Base-by-base conservation (phyloP, 2,888 invertebrate genomes). In the Phortica magna region DNA sequence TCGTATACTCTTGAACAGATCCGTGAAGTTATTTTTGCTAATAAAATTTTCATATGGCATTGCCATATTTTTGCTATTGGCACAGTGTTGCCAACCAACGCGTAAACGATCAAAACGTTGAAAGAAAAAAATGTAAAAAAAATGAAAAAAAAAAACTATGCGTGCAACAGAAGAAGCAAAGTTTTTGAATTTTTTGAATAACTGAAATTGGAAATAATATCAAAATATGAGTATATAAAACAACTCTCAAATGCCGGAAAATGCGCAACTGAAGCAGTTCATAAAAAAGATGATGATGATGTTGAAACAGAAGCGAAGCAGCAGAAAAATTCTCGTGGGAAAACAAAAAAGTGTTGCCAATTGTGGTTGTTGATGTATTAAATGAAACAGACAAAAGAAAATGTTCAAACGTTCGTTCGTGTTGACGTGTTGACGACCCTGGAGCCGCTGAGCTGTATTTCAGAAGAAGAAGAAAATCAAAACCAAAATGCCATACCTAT, bases 301-400 rank as follows among this genome's bases (percentile, higher is more conserved):
- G 17, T 12, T 7, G n/a, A n/a, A 12, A n/a, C 1, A 9, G 61
- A 4, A 9, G 61, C 14, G 14, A 48, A 48, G 10, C 48, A 48
- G 7, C 3, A 14, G 10, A 48, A 48, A 48, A 53, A 74, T 74
- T 74, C 75, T 72, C 43, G 41, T 31, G 57, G 31, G 48, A 74
- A 76, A 77, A 75, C 68, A 70, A 22, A 70, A 70, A 74, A 73
- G 80, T 83, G 87, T 87, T 87, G 88, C 83, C 86, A 83, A 84
- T 85, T 88, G 88, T 88, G 86, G 86, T 86, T 88, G 86, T 86
- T 86, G 86, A 87, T 86, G 86, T 88, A 82, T 81, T 80, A 79
- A 80, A 64, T 22, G 39, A 42, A 39, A 70, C 53, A 53, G 41
- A 61, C n/a, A 17, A 43, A 39, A 7, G 57, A 57, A 19, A 9